Evolutionary conservation across 2,888 invertebrate species (phyloP), one percentile per base, ranked within the genome.

Genomic region (Liposcelis brunnea): DNA sequence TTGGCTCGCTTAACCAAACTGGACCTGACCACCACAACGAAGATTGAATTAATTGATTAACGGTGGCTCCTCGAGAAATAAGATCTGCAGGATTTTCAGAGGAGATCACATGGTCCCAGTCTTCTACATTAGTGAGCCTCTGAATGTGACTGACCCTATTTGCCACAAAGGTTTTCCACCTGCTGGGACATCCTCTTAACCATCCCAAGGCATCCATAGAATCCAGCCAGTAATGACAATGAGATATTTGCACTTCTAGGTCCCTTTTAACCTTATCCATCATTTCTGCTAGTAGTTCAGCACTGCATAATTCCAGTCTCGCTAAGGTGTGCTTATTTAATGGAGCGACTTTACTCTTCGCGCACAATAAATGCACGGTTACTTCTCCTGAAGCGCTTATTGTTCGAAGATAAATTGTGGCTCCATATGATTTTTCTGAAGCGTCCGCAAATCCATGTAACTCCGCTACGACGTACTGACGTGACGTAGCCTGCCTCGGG

Each of bases 101-200:
- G 15, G 52, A 44, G 15, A 5, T 8, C 7, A 56, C 51, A 46
- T 56, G 53, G 31, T 47, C 12, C 55, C 55, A 56, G 32, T 46
- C 14, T 15, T 32, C 12, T 8, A 14, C n/a, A 16, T 47, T 31
- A 4, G 49, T 49, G 16, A 51, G 18, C 21, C 42, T 8, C 34
- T 53, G 51, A 31, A 56, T 56, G 47, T 50, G 47, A 16, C 49
- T 14, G 2, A 56, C 50, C 10, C 55, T 37, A 48, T 56, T 51
- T 10, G 49, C 49, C 1, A 56, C 54, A 46, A 55, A 56, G 1
- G 53, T 54, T 38, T 53, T 52, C 52, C 53, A 56, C 18, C 47
- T 40, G 8, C 38, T 19, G 19, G 53, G 47, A 34, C 42, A 40
- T 10, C 35, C n/a, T 21, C 44, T 45, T 16, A 55, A 31, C 55